Evolutionary conservation across 2,888 invertebrate genomes (phyloP).

Genomic region (Automeris io): DNA sequence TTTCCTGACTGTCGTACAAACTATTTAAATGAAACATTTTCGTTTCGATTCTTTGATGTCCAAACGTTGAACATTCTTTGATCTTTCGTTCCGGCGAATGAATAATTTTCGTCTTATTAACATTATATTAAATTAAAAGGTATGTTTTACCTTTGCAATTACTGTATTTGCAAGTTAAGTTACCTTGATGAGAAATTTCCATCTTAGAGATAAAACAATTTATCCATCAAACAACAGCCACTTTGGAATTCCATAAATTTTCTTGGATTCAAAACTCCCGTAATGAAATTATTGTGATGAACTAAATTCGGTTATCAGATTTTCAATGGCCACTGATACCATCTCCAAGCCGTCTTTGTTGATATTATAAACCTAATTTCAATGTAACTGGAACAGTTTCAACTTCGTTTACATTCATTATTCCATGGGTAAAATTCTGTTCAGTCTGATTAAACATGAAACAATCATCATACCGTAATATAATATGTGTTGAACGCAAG

Average conservation of each 20-base stretch:
- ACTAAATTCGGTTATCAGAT: background rate
- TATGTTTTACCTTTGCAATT: background rate
- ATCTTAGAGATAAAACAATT: constrained; percentile 1
- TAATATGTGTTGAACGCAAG: too few relatives aligned
- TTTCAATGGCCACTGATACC: background rate
- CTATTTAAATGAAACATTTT: background rate
- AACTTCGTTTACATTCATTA: background rate
- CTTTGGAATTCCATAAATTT: background rate
- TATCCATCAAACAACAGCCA: background rate
- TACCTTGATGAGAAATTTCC: background rate
- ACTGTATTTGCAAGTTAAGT: background rate
- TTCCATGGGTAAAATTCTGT: too few relatives aligned
- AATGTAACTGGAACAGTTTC: background rate
- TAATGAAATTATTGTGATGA: constrained; percentile 1
- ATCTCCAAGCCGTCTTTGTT: background rate
- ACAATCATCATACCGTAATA: too few relatives aligned
- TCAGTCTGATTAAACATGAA: too few relatives aligned
- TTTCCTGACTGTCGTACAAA: background rate
- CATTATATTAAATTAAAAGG: background rate
- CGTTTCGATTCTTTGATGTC: background rate
- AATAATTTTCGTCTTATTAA: background rate
- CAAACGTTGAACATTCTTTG: background rate
- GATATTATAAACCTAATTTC: background rate
- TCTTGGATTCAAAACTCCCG: constrained; percentile 1
- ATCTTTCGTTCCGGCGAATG: background rate